Base-by-base conservation (phyloP, 2,797 vertebrate species). In the Cichlasoma orientale region DNA sequence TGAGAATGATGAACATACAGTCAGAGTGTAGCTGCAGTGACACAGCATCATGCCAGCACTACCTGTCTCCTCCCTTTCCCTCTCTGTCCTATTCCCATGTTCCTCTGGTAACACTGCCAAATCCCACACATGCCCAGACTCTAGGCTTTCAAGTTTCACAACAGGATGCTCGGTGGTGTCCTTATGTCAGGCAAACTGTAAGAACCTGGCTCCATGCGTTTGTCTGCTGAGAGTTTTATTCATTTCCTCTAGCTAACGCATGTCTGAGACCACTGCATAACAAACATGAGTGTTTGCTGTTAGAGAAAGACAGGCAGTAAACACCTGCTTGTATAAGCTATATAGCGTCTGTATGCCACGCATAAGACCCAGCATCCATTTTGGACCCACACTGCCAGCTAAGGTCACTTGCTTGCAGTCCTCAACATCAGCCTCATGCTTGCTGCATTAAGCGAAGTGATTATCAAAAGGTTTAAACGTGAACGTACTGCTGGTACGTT, bases 341-440 rank as follows among this genome's bases (percentile, higher is more conserved):
- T 41, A 58, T 23, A 19, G 13, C 31, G 21, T 12, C 25, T 9
- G 2, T n/a, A 36, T 38, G 23, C 5, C 27, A 75, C 29, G 47
- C 31, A 79, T 19, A 59, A 55, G 21, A 61, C 76, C 38, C 57
- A 86, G 84, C 84, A 80, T 83, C 88, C 88, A 91, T 91, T 88
- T 90, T 88, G 80, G 66, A 85, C 82, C 50, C 57, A 68, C 58
- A 57, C 23, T 52, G 47, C 77, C 59, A 75, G 69, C 56, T 74
- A n/a, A 78, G 72, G 82, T 87, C 89, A 89, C 87, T 81, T 86
- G 80, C 74, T 77, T 86, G 81, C 83, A 82, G 78, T 77, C 72
- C 56, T 78, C 10, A 47, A 77, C 84, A 81, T 84, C 75, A 74
- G 63, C 23, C 82, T 27, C 75, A 5, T 23, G 71, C 9, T 29